Conservation (phyloP, 2,888 invertebrate species). For the Nasonovia ribisnigri region DNA sequence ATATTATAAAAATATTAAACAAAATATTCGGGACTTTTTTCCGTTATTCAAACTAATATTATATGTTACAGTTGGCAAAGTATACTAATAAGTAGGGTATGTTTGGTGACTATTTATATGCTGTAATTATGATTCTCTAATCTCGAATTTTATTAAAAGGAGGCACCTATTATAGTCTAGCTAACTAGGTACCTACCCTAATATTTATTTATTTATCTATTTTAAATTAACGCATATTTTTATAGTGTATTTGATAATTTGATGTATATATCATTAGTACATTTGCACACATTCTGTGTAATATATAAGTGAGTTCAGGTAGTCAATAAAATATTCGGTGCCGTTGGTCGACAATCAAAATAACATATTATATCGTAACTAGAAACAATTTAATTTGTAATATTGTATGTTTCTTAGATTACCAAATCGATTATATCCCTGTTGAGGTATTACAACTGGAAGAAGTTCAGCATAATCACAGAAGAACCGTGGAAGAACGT, state of each 20-base stretch:
- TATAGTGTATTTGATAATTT: not conserved
- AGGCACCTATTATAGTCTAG: too few relatives aligned
- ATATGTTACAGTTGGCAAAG: too few relatives aligned
- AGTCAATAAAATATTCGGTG: not conserved
- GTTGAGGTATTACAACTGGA: slow-evolving; percentile 92
- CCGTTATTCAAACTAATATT: not conserved
- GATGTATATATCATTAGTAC: not conserved
- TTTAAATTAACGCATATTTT: too few relatives aligned
- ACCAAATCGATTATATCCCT: slow-evolving; percentile 94
- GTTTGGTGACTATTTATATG: too few relatives aligned
- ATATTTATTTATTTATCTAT: too few relatives aligned
- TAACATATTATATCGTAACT: not conserved
- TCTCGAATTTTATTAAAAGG: too few relatives aligned
- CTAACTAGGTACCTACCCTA: too few relatives aligned
- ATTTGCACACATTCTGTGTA: not conserved
- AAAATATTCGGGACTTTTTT: not conserved
- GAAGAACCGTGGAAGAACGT: slow-evolving; percentile 87
- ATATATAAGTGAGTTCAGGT: not conserved
- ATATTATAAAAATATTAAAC: not conserved
- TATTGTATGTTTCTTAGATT: slow-evolving; percentile 72
- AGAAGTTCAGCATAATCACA: slow-evolving; percentile 90
- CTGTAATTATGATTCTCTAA: too few relatives aligned
- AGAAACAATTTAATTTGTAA: not conserved
- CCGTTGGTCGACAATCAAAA: not conserved
- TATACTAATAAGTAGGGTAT: too few relatives aligned